Evolutionary conservation across 2,113 vertebrate genomes (phyloP).

Genomic region (Orycteropus afer): DNA sequence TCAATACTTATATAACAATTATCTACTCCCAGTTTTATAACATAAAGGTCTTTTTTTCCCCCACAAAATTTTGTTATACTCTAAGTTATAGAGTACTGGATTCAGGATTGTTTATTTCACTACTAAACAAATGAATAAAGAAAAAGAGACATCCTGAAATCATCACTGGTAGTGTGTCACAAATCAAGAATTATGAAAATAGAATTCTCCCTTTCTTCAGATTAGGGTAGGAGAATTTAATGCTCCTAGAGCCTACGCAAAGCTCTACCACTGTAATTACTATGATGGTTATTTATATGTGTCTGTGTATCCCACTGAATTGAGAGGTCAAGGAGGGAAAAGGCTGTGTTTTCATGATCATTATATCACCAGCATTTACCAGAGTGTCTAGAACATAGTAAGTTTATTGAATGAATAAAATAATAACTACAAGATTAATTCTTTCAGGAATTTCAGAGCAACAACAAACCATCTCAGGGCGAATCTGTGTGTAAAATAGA

Average conservation of each 20-base stretch:
- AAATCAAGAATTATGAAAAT: not conserved
- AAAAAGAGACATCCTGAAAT: not conserved
- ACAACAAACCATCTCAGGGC: not conserved
- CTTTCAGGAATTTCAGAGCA: conserved; percentile 38
- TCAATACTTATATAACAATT: not conserved
- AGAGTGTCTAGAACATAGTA: not conserved
- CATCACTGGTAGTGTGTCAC: not conserved
- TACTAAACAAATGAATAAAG: not conserved
- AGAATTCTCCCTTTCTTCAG: not conserved
- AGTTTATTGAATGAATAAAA: not conserved
- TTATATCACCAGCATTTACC: not conserved
- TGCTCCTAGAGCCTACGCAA: not conserved
- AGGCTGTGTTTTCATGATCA: not conserved
- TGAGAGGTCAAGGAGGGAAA: not conserved
- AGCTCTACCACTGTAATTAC: not conserved
- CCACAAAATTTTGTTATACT: not conserved
- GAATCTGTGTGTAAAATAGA: not conserved
- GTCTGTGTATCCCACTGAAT: not conserved
- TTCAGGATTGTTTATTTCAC: not conserved
- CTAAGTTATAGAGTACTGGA: not conserved
- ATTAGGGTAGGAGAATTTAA: not conserved
- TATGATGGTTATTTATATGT: not conserved
- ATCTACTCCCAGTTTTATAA: not conserved
- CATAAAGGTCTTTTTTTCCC: not conserved
- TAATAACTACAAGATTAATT: not conserved